Conservation (phyloP, 1,140 invertebrate species). For the Luehdorfia chinensis region DNA sequence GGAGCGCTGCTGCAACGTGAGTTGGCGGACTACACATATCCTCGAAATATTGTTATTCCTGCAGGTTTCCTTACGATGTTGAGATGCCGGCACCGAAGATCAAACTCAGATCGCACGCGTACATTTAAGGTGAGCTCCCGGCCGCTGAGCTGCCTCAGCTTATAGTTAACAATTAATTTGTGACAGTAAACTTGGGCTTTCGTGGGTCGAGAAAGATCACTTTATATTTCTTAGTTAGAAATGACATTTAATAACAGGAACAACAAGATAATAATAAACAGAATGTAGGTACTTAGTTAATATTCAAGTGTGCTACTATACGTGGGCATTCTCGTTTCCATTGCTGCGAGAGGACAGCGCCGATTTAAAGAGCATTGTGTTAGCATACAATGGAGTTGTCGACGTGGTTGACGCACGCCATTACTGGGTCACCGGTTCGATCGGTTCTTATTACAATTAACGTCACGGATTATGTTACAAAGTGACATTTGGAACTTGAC, state of each 20-base stretch:
- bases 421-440: slow-evolving; percentile 11
- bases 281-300: not conserved
- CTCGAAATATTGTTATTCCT: too few species aligned
- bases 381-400: slow-evolving; percentile 6
- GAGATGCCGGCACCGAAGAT: too few species aligned
- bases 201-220: too few species aligned
- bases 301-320: slow-evolving; percentile 3
- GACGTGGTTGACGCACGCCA: not conserved
- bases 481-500: slow-evolving; percentile 5
- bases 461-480: slow-evolving; percentile 4
- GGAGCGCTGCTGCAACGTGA: too few species aligned
- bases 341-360: not conserved
- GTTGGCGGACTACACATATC: too few species aligned
- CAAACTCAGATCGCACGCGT: too few species aligned
- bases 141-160: too few species aligned
- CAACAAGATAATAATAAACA: slow-evolving; percentile 5
- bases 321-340: slow-evolving; percentile 9
- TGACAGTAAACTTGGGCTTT: too few species aligned
- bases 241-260: not conserved
- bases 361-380: not conserved
- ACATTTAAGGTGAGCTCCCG: too few species aligned
- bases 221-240: too few species aligned
- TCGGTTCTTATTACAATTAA: slow-evolving; percentile 9
- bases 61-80: too few species aligned
- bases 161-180: too few species aligned